Percentiles rank a stretch among this genome's conserved stretches.
phyloP scores from a whole-genome alignment of 2,797 vertebrate species.

The Poeciliopsis presidionis region DNA sequence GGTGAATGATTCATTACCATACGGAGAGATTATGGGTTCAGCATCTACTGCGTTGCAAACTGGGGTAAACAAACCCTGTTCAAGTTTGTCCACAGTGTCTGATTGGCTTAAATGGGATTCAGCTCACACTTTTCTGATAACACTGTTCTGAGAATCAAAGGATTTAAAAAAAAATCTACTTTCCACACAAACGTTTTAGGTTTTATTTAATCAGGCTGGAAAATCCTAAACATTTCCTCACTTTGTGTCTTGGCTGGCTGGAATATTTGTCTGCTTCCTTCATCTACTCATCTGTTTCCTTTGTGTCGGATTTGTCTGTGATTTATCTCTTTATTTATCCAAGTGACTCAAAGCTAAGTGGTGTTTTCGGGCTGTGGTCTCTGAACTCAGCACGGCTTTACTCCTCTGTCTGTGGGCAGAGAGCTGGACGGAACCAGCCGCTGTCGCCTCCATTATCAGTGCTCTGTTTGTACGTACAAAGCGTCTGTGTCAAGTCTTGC shows the following conservation, averaged over 20 bases:
- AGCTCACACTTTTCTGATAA: background rate
- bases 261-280: background rate
- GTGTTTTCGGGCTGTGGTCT: background rate
- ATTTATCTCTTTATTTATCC: background rate
- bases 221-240: conserved; percentile 28
- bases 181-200: background rate
- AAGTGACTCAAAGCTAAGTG: background rate
- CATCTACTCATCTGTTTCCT: background rate
- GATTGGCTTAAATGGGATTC: background rate
- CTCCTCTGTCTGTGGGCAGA: background rate
- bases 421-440: background rate
- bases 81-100: background rate
- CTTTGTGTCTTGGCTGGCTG: background rate
- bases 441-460: background rate
- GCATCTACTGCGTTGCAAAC: background rate
- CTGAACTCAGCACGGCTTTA: background rate
- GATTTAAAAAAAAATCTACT: background rate
- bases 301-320: background rate
- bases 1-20: background rate
- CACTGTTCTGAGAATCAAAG: background rate
- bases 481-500: background rate
- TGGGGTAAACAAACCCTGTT: background rate
- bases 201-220: background rate
- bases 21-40: background rate
- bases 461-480: background rate